Percentiles rank a stretch among this genome's conserved stretches.
These are phyloP conservation scores for Drosophila erecta DNA, from an alignment of 1,140 invertebrate species.

Conservation along the genomic window DNA sequence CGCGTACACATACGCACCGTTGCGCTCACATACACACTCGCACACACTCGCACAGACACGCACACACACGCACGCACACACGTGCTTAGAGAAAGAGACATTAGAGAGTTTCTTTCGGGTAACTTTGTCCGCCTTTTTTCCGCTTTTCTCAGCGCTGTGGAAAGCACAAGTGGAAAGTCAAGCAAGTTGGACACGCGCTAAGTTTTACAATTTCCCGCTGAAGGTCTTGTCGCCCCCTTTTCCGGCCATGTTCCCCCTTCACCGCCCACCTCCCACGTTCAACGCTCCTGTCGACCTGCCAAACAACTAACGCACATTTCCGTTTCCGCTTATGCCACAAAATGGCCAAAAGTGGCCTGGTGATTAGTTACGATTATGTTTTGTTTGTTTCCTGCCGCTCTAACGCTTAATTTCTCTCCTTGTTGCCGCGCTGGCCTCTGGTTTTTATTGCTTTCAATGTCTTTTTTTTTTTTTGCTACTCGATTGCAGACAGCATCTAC, in stretches of 20 bases:
- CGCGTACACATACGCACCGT: constrained; percentile 32
- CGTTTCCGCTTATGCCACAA: constrained; percentile 59
- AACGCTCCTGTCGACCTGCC: constrained; percentile 24
- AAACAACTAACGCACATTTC: constrained; percentile 62
- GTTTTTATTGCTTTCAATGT: constrained; percentile 24
- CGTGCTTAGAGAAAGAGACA: constrained; percentile 20
- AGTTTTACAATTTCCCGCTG: constrained; percentile 71
- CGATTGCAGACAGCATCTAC: constrained; percentile 52
- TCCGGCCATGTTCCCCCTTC: constrained; percentile 6
- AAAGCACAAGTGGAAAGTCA: constrained; percentile 58
- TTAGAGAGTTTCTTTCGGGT: constrained; percentile 31
- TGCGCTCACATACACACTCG: constrained; percentile 20
- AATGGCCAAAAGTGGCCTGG: constrained; percentile 39
- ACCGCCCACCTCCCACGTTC: constrained; percentile 1
- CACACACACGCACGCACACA: constrained; percentile 7
- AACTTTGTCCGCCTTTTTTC: constrained; percentile 22
- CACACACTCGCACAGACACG: constrained; percentile 12
- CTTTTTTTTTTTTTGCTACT: constrained; percentile 1
- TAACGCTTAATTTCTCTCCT: constrained; percentile 37
- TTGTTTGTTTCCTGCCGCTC: constrained; percentile 5
- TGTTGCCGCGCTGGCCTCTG: constrained; percentile 14
- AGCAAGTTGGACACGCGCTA: constrained; percentile 68
- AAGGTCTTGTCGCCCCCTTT: constrained; percentile 56
- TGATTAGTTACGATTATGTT: constrained; percentile 50
- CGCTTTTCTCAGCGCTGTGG: constrained; percentile 16